Base-by-base conservation (phyloP, 2,797 vertebrate genomes). In the Siniperca scherzeri region DNA sequence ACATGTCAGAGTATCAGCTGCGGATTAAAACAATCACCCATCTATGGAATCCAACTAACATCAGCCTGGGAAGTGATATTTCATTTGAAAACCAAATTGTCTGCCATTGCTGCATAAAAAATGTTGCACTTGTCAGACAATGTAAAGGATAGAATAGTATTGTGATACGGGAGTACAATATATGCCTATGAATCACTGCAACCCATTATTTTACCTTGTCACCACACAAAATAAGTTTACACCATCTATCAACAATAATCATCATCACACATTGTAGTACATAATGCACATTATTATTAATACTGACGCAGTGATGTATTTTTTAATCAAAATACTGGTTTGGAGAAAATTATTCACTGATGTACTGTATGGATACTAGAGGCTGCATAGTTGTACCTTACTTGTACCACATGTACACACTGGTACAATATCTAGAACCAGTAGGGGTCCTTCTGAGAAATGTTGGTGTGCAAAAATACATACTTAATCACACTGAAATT, bases 1-100 rank as follows among this genome's bases (percentile, higher is more conserved):
- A 70, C 80, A 67, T 77, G 77, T 80, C 82, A 70, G 73, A 56
- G 74, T 73, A 74, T 82, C 68, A 77, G 74, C 69, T 74, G 62
- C 30, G 74, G 38, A 84, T 86, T 48, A 64, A 85, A 89, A 73
- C 82, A 71, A 64, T 69, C 68, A 61, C 22, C 16, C 76, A 46
- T 70, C 52, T 55, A 50, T 64, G 14, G 55, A 78, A 66, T 65
- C 46, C 48, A 56, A 64, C 60, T 61, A 52, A 69, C 36, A 73
- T 46, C 40, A 56, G 56, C n/a, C 59, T 11, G 61, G 27, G 44
- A 67, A 55, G 13, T 48, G 70, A 67, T 30, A 22, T 75, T 81
- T 70, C 11, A 70, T 86, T 72, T 70, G 60, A 78, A 82, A 82
- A 69, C 4, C 57, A 79, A 77, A 77, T 38, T 48, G 14, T 46